These are phyloP conservation scores for Neocrepidodera transversa DNA, from an alignment of 2,888 invertebrate genomes.

Conservation along the genomic window DNA sequence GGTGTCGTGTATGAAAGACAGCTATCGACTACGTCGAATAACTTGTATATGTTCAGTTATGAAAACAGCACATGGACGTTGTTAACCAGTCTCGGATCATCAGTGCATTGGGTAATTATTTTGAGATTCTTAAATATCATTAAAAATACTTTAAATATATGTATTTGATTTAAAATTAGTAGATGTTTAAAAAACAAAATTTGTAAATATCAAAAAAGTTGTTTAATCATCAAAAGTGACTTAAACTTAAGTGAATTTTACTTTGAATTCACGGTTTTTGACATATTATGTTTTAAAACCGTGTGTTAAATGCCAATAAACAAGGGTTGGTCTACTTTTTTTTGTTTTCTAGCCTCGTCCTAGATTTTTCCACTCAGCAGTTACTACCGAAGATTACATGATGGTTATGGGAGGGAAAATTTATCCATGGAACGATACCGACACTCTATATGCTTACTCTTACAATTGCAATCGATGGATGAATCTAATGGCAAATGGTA, in stretches of 20 bases:
- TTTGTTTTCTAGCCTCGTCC: conserved; percentile 69
- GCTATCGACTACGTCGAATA: conserved; percentile 69
- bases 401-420: conserved; percentile 87
- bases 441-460: conserved; percentile 83
- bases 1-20: conserved; percentile 79
- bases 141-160: no score
- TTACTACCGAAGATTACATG: conserved; percentile 89
- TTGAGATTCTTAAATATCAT: no score
- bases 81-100: conserved; percentile 48
- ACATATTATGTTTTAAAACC: neutral
- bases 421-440: conserved; percentile 75
- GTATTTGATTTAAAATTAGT: no score
- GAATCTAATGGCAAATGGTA: conserved; percentile 57
- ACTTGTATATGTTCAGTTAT: conserved; percentile 79
- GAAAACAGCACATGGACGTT: conserved; percentile 80
- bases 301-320: no score
- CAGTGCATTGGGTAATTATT: conserved; percentile 58
- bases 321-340: neutral
- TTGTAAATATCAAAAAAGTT: no score
- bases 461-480: conserved; percentile 93
- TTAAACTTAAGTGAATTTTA: no score
- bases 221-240: no score
- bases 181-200: no score
- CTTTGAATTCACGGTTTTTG: neutral
- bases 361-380: conserved; percentile 87